Base-by-base conservation (phyloP, 2,888 invertebrate species). In the Pachymerium ferrugineum region DNA sequence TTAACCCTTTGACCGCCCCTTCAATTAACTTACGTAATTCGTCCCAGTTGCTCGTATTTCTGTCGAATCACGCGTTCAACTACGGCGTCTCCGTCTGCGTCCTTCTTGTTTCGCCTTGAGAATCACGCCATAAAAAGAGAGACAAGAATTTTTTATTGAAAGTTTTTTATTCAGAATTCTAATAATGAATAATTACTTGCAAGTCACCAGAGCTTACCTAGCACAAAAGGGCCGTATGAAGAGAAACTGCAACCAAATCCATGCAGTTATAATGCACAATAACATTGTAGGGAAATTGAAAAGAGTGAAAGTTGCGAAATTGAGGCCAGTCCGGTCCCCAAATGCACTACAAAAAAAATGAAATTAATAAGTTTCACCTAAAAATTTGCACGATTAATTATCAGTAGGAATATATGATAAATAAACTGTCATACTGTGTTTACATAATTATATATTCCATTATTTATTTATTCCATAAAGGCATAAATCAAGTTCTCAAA, bases 11-110 rank as follows among this genome's bases (percentile, higher is more conserved):
- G 54, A 54, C 54, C 54, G 54, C 38, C n/a, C 54, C 4, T 54
- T 54, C 54, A 54, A 22, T 54, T 69, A 14, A 74, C 75, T 75
- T 33, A 75, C 75, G 74, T 67, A 70, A 75, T 74, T 16, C 74
- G 68, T 54, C 74, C 72, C 42, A 75, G 30, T 38, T 75, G 73
- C 6, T 35, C 25, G 33, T 75, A 75, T 72, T 75, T 75, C 19
- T 69, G 54, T 28, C 33, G 69, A 69, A 69, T 69, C 14, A 69
- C 33, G 25, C 69, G 54, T 22, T 54, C 54, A 28, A 54, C 54
- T 25, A 54, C 54, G 54, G 54, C 54, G 54, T 54, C 54, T 54
- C 54, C 28, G 54, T 25, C 54, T 25, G 14, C 25, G 54, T 54
- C 54, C 54, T 54, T 25, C 54, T 54, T 54, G 54, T 12, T 54